Conservation (phyloP, 2,797 vertebrate genomes). For the Cacajao melanocephalus region DNA sequence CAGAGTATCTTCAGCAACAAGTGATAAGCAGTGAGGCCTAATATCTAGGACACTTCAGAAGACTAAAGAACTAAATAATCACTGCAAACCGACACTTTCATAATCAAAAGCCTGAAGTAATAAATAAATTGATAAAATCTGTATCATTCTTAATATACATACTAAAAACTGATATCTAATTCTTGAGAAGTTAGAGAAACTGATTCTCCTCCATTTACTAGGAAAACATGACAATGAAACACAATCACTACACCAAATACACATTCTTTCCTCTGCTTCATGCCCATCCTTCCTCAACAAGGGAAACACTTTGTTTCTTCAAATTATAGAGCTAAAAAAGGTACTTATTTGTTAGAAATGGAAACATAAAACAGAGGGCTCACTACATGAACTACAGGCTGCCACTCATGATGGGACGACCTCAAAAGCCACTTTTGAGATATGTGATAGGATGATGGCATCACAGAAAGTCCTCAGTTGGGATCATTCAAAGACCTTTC, state of each 20-base stretch:
- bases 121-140: not conserved
- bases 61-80: not conserved
- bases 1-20: not conserved
- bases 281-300: not conserved
- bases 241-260: not conserved
- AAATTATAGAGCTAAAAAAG: not conserved
- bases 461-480: not conserved
- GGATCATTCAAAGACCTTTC: no score
- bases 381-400: not conserved
- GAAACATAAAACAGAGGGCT: not conserved
- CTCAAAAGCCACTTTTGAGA: not conserved
- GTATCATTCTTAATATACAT: not conserved
- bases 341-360: not conserved
- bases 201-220: not conserved
- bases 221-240: not conserved
- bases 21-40: not conserved
- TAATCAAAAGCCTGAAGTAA: not conserved
- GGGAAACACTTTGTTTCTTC: not conserved
- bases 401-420: not conserved
- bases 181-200: not conserved
- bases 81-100: not conserved
- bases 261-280: not conserved
- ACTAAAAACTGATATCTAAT: not conserved
- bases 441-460: not conserved
- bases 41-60: not conserved